Base-by-base conservation (phyloP, 2,888 invertebrate genomes). In the Xestia c-nigrum region DNA sequence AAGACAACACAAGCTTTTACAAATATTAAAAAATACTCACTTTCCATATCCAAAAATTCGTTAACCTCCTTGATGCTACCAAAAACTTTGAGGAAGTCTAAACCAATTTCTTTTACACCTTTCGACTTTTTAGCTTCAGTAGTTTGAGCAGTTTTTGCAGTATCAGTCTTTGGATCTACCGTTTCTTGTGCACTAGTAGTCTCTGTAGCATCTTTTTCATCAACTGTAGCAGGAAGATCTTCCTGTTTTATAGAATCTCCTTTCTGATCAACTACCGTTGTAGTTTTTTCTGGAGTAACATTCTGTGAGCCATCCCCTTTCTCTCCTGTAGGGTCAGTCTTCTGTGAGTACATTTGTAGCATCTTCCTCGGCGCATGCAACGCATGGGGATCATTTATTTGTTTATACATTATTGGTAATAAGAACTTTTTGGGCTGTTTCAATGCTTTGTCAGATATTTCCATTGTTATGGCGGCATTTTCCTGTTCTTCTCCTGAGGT, bases 61-160 rank as follows among this genome's bases (percentile, higher is more conserved):
- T 95, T 95, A 16, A 97, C 87, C 47, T 97, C 95, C 76, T 94
- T 95, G 9, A 91, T 93, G 43, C 81, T 93, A 3, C 96, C 96
- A 69, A 96, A 96, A 21, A 96, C 87, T 84, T 94, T 94, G 12
- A 94, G 81, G 78, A 91, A 93, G 76, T 93, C 92, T 9, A 90
- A 68, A 67, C 89, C 90, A 16, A 74, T 85, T 46, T 84, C 85
- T n/a, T 55, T 40, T 50, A 38, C 76, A 9, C 7, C 12, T 38
- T 52, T n/a, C 16, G 9, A 16, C 16, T 59, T 38, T 4, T 52
- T 64, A 43, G 31, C 1, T 71, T 63, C 9, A 31, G 19, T 69
- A 31, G 12, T 70, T 52, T 66, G 64, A 40, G 52, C 46, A 14
- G 14, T 50, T 52, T 50, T 66, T 59, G 24, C 19, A 5, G 7